Percentiles rank a stretch among this genome's conserved stretches.
Conservation (phyloP, 2,888 invertebrate genomes). For the Epinotia nisella region DNA sequence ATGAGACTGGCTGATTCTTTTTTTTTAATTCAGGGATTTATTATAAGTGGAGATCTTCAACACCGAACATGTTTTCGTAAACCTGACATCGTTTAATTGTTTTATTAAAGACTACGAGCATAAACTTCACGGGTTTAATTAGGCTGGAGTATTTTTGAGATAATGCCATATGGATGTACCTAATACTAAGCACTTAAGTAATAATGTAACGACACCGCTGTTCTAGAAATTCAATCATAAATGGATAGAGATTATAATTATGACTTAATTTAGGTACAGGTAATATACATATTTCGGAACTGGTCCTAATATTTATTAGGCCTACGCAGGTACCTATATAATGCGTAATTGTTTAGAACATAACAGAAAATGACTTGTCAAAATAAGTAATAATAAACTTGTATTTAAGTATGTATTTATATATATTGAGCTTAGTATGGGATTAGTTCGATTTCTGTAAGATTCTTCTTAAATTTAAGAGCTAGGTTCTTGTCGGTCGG, state of each 20-base stretch:
- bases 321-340: no score
- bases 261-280: neutral
- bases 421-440: no score
- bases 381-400: no score
- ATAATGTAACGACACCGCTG: neutral
- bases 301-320: neutral
- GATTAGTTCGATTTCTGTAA: no score
- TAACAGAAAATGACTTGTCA: neutral
- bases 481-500: no score
- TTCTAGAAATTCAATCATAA: neutral
- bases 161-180: neutral
- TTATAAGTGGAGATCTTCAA: no score
- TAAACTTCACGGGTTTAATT: conserved; percentile 10
- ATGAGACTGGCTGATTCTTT: no score
- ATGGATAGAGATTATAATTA: neutral
- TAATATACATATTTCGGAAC: neutral
- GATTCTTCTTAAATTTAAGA: no score
- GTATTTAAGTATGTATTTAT: no score
- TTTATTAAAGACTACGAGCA: conserved; percentile 27
- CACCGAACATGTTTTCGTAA: conserved; percentile 20
- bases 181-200: neutral
- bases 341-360: neutral
- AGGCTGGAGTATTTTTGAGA: neutral
- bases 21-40: no score
- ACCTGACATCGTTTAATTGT: conserved; percentile 26